phyloP scores from a whole-genome alignment of 2,888 invertebrate species.

The Fragum sueziense region DNA sequence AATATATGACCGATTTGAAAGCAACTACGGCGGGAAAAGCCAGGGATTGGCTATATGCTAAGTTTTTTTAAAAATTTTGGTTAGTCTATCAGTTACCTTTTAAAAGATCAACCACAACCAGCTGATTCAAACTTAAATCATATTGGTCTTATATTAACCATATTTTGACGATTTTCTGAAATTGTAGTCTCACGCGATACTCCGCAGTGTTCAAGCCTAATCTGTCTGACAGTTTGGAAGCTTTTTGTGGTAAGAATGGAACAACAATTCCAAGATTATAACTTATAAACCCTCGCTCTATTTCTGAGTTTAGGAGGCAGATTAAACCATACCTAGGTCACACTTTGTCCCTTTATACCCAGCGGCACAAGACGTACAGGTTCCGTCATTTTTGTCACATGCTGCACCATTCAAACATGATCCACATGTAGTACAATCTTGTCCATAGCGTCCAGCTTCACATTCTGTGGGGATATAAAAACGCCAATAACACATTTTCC shows the following conservation, averaged over 20 bases:
- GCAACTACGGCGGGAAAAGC: too few relatives aligned
- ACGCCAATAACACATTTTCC: too few relatives aligned
- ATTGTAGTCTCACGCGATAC: too few relatives aligned
- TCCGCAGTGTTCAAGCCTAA: neutral
- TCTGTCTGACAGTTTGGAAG: neutral
- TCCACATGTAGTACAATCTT: neutral
- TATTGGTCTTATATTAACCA: neutral
- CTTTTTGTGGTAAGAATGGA: neutral
- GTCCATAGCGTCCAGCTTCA: neutral
- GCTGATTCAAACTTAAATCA: too few relatives aligned
- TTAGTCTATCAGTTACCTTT: too few relatives aligned
- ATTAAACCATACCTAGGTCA: neutral
- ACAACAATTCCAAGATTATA: neutral
- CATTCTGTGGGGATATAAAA: neutral
- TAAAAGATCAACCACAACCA: too few relatives aligned
- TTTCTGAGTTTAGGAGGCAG: neutral
- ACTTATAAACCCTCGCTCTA: neutral
- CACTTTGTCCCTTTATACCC: neutral
- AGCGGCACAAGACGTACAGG: neutral
- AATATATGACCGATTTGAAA: too few relatives aligned
- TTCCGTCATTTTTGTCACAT: neutral
- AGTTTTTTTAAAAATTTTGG: too few relatives aligned
- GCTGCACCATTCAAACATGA: neutral
- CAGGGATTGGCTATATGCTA: too few relatives aligned
- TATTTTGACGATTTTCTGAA: neutral